Conservation (phyloP, 92 coral and sea anemone genomes). For the Umimayanthus chanpuru region DNA sequence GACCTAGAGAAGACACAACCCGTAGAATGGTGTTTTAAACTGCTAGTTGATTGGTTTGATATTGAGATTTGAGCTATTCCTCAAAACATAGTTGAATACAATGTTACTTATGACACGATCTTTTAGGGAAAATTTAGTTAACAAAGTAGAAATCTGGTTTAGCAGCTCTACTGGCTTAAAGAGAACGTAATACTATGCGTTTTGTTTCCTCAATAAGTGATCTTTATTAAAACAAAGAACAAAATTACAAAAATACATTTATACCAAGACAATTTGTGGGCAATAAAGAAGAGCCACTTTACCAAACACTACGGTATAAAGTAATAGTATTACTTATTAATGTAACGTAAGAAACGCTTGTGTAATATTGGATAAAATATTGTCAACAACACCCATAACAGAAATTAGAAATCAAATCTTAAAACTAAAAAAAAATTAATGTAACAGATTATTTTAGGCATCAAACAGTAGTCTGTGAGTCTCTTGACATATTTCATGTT, state of each 20-base stretch:
- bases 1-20: slow-evolving; percentile 13
- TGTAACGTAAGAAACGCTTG: background rate
- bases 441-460: background rate
- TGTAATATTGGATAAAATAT: no score
- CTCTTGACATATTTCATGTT: background rate
- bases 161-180: background rate
- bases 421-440: no score
- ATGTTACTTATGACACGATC: background rate
- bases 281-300: no score
- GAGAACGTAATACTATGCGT: background rate
- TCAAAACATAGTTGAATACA: background rate
- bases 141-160: background rate
- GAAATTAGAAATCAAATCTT: no score
- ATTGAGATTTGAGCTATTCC: no score
- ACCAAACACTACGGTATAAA: background rate
- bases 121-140: background rate
- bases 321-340: no score
- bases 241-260: no score
- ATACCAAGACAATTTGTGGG: no score
- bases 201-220: background rate
- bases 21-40: background rate
- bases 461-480: background rate
- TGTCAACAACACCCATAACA: background rate
- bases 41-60: background rate
- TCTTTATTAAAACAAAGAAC: background rate